Conservation (phyloP, 2,113 vertebrate genomes). For the Neopipo cinnamomea region DNA sequence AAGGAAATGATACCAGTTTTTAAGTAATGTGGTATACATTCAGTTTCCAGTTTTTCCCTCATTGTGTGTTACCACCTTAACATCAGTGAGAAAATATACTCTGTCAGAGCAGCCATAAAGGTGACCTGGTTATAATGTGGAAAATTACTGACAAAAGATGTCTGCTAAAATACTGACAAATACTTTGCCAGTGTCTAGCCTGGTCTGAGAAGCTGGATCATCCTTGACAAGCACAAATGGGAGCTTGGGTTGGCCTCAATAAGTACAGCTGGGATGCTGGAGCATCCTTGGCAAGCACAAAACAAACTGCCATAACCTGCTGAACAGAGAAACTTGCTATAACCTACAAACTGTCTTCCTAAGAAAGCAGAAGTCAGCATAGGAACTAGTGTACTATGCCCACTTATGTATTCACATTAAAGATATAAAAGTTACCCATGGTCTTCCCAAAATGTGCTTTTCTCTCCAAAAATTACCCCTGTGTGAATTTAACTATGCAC, state of each 20-base stretch:
- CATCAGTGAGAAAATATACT: constrained; percentile 23
- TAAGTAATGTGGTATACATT: constrained; percentile 26
- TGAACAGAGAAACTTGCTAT: neutral
- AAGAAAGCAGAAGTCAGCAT: neutral
- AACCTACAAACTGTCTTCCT: neutral
- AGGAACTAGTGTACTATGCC: accelerated
- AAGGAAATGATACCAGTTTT: constrained; percentile 42
- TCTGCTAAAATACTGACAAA: neutral
- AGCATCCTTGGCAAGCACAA: neutral
- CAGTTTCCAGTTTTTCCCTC: constrained; percentile 29
- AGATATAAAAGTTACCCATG: neutral
- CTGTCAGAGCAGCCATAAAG: neutral
- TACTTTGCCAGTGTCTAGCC: neutral
- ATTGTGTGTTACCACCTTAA: constrained; percentile 26
- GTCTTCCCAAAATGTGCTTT: neutral
- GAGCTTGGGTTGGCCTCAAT: accelerated
- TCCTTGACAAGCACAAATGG: neutral
- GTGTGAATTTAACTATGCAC: accelerated
- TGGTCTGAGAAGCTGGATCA: neutral
- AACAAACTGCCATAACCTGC: neutral
- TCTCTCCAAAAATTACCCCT: neutral
- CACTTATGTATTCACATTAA: neutral
- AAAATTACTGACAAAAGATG: neutral
- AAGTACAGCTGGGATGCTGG: neutral
- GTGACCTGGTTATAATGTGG: neutral